Conservation (phyloP, 2,888 invertebrate genomes). For the Epinotia bilunana region DNA sequence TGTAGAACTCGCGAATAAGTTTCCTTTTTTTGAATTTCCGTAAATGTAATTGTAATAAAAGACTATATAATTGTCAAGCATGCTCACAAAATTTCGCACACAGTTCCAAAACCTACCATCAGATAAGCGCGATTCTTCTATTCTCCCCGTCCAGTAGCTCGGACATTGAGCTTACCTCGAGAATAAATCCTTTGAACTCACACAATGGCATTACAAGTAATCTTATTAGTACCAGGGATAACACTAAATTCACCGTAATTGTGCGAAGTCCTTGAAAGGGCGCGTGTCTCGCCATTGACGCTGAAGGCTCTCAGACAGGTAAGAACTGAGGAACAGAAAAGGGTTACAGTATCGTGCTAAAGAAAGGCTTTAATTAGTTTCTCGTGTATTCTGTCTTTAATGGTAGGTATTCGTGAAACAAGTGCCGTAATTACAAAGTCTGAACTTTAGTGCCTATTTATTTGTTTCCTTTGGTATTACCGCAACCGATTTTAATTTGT, state of each 20-base stretch:
- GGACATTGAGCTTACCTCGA: conserved; percentile 6
- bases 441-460: conserved; percentile 1
- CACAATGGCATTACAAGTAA: conserved; percentile 28
- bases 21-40: no score
- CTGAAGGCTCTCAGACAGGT: conserved; percentile 10
- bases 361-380: conserved; percentile 20
- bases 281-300: conserved; percentile 19
- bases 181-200: conserved; percentile 2
- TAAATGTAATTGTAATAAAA: no score
- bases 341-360: conserved; percentile 12
- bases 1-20: no score
- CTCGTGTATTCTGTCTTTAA: not conserved
- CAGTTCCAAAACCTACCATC: not conserved
- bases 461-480: not conserved
- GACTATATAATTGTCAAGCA: no score
- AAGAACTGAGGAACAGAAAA: conserved; percentile 8
- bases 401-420: not conserved
- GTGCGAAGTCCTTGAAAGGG: conserved; percentile 34
- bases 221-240: conserved; percentile 28
- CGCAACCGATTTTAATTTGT: conserved; percentile 4
- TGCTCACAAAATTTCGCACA: no score
- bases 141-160: not conserved
- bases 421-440: not conserved
- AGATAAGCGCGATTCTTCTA: conserved; percentile 20
- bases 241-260: conserved; percentile 30